Conservation (phyloP, 2,888 invertebrate species). For the Plebejus melissa region DNA sequence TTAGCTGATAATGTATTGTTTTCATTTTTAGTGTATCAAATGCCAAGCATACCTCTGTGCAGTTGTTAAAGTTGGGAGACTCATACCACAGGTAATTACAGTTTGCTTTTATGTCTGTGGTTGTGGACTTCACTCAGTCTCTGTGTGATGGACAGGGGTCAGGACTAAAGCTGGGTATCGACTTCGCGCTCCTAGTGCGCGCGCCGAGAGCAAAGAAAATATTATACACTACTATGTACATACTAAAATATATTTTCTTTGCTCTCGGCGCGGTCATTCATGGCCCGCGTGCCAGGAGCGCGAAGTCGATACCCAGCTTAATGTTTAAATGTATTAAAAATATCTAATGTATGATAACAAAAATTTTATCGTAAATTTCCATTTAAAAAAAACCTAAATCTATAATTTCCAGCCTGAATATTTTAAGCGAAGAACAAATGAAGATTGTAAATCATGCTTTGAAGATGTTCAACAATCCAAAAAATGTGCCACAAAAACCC, state of each 20-base stretch:
- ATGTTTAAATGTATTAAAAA: no score
- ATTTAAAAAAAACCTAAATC: not conserved
- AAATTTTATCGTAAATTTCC: not conserved
- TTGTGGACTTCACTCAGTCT: no score
- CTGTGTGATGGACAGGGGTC: no score
- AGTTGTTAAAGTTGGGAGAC: slow-evolving; percentile 66
- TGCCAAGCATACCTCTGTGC: slow-evolving; percentile 63
- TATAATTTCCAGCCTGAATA: slow-evolving; percentile 56
- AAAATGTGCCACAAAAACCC: slow-evolving; percentile 55
- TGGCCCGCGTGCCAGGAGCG: no score
- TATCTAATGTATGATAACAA: no score
- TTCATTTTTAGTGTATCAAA: slow-evolving; percentile 45
- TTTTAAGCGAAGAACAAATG: slow-evolving; percentile 63
- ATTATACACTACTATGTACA: no score
- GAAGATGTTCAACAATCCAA: slow-evolving; percentile 62
- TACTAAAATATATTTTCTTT: no score
- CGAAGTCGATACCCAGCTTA: no score
- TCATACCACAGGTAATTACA: slow-evolving; percentile 67
- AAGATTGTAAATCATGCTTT: slow-evolving; percentile 67
- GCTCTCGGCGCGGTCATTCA: no score
- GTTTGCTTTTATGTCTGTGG: not conserved
- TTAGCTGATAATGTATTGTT: slow-evolving; percentile 27
- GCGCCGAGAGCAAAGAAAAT: no score
- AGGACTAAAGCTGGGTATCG: no score
- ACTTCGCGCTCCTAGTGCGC: no score